These are phyloP conservation scores for Apistogramma diplotaenia DNA, from an alignment of 2,113 vertebrate genomes.

Conservation along the genomic window DNA sequence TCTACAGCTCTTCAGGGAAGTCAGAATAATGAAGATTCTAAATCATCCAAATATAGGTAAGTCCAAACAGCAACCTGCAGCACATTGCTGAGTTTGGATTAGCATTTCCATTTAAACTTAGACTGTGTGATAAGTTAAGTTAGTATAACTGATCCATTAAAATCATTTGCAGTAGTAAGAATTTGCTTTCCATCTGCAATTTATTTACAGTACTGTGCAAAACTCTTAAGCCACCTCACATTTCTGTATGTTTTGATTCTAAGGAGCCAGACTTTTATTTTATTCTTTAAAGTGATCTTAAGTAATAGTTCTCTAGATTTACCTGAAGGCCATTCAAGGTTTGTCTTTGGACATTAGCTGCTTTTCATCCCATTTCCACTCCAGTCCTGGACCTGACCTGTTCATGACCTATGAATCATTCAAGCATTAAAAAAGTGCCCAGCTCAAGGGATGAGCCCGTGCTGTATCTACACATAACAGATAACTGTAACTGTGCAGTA, in stretches of 20 bases:
- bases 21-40: constrained; percentile 98
- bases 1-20: constrained; percentile 95
- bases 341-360: not conserved
- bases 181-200: not conserved
- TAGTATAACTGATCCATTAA: not conserved
- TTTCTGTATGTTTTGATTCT: not conserved
- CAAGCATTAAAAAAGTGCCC: too few species aligned
- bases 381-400: too few species aligned
- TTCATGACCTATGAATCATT: too few species aligned
- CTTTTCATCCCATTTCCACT: too few species aligned
- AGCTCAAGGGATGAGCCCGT: too few species aligned
- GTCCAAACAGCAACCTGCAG: not conserved
- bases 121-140: not conserved
- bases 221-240: not conserved
- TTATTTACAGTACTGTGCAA: not conserved
- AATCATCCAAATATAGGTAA: constrained; percentile 98
- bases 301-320: not conserved
- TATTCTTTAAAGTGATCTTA: not conserved
- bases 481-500: too few species aligned
- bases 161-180: not conserved
- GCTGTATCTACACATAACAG: too few species aligned
- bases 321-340: not conserved
- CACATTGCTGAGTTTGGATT: not conserved
- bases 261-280: not conserved
- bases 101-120: not conserved